Percentiles rank a stretch among this genome's conserved stretches.
These are phyloP conservation scores for Picus viridis DNA, from an alignment of 2,797 vertebrate species.

Conservation along the genomic window DNA sequence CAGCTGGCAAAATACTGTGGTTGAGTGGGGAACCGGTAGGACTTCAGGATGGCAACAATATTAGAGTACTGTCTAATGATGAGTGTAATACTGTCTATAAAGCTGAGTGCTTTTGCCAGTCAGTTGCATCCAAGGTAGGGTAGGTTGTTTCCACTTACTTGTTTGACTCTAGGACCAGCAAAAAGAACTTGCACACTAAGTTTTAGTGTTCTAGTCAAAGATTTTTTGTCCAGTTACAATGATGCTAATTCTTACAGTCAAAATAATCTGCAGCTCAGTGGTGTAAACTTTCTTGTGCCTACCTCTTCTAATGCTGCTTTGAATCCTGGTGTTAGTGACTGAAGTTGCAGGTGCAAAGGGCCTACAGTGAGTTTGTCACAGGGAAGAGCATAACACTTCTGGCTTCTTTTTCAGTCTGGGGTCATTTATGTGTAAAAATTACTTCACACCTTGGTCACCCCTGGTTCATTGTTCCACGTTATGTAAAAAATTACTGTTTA, in stretches of 20 bases:
- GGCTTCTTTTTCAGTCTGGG: not conserved
- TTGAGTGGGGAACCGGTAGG: not conserved
- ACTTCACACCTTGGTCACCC: not conserved
- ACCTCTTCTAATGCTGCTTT: not conserved
- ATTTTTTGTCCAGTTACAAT: not conserved
- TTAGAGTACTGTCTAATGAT: no score
- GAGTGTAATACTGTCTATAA: no score
- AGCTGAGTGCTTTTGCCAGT: not conserved
- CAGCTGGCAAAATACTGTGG: not conserved
- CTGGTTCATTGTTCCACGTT: not conserved
- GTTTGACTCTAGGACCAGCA: not conserved
- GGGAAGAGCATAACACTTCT: not conserved
- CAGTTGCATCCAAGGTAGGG: not conserved
- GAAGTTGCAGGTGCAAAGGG: not conserved
- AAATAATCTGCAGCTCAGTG: not conserved
- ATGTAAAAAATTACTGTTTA: not conserved
- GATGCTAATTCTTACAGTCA: not conserved
- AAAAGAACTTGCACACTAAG: rapidly evolving
- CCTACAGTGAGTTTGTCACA: not conserved
- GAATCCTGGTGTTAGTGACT: not conserved
- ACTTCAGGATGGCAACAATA: not conserved
- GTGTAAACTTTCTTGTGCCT: not conserved
- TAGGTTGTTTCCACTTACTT: not conserved
- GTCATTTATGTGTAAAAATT: not conserved
- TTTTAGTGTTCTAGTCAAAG: not conserved